Conservation (phyloP, 35 echinoderm and acorn worm species). For the Diadema setosum region DNA sequence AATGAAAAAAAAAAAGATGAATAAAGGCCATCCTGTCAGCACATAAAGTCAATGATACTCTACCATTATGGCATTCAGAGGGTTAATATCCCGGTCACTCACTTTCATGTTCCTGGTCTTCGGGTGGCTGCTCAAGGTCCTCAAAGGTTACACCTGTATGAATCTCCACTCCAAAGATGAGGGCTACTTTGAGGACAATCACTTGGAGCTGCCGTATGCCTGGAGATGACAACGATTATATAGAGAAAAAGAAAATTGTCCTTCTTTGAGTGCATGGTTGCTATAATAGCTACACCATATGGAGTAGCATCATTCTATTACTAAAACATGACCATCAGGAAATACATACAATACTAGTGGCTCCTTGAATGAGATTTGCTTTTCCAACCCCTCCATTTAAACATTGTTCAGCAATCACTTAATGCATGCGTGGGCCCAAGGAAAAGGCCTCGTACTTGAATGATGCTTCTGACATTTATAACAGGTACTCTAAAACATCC, state of each 20-base stretch:
- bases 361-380: too few relatives aligned
- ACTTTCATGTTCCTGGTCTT: constrained; percentile 93
- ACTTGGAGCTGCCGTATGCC: constrained; percentile 94
- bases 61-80: background rate
- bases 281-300: background rate
- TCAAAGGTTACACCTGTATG: constrained; percentile 78
- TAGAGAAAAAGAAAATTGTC: too few relatives aligned
- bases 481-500: too few relatives aligned
- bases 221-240: too few relatives aligned
- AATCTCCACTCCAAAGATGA: constrained; percentile 81
- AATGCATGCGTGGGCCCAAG: too few relatives aligned
- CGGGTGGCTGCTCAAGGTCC: constrained; percentile 78
- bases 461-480: too few relatives aligned
- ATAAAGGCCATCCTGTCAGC: background rate
- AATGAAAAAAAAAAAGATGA: too few relatives aligned
- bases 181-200: constrained; percentile 79
- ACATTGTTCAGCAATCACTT: too few relatives aligned
- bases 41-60: background rate
- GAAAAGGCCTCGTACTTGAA: too few relatives aligned
- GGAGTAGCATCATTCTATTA: background rate
- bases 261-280: too few relatives aligned
- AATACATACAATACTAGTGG: too few relatives aligned
- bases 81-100: background rate
- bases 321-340: background rate
- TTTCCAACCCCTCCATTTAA: too few relatives aligned